Evolutionary conservation across 2,888 invertebrate genomes (phyloP).

Genomic region (Watsonalla cultraria): DNA sequence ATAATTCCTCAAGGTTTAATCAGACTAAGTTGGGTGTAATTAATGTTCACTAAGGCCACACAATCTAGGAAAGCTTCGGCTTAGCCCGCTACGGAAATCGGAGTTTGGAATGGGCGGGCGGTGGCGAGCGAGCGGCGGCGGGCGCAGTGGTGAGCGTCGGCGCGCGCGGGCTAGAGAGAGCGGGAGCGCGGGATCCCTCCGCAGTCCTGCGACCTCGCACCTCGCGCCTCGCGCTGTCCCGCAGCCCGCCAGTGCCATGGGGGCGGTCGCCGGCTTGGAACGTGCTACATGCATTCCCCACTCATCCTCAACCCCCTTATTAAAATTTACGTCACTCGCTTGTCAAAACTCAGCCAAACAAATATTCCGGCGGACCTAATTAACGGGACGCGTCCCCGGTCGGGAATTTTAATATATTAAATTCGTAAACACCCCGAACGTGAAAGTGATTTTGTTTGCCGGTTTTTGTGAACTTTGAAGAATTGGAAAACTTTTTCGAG

Average conservation of each 20-base stretch:
- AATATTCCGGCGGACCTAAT: slow-evolving; percentile 40
- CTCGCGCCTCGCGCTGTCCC: slow-evolving; percentile 2
- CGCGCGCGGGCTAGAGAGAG: slow-evolving; percentile 20
- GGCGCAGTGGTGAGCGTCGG: slow-evolving; percentile 14
- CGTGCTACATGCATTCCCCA: slow-evolving; percentile 35
- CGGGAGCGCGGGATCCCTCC: slow-evolving; percentile 9
- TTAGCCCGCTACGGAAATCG: slow-evolving; percentile 60
- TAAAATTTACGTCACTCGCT: slow-evolving; percentile 56
- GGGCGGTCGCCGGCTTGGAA: slow-evolving; percentile 50
- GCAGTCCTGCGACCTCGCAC: slow-evolving; percentile 9
- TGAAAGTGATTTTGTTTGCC: slow-evolving; percentile 45
- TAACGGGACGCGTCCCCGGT: slow-evolving; percentile 29
- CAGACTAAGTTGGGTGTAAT: slow-evolving; percentile 77
- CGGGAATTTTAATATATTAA: slow-evolving; percentile 30
- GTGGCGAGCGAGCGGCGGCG: slow-evolving; percentile 13
- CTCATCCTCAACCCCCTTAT: slow-evolving; percentile 32
- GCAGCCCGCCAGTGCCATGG: slow-evolving; percentile 48
- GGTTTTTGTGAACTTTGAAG: slow-evolving; percentile 30
- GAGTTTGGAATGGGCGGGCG: slow-evolving; percentile 45
- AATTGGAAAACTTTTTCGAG: slow-evolving; percentile 35
- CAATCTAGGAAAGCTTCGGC: slow-evolving; percentile 74
- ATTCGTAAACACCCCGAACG: slow-evolving; percentile 23
- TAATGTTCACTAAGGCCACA: slow-evolving; percentile 77
- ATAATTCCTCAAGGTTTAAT: slow-evolving; percentile 79
- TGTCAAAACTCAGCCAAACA: slow-evolving; percentile 53